Evolutionary conservation across 2,888 invertebrate species (phyloP), one percentile per base, ranked within the genome.

Genomic region (Blastobasis adustella): DNA sequence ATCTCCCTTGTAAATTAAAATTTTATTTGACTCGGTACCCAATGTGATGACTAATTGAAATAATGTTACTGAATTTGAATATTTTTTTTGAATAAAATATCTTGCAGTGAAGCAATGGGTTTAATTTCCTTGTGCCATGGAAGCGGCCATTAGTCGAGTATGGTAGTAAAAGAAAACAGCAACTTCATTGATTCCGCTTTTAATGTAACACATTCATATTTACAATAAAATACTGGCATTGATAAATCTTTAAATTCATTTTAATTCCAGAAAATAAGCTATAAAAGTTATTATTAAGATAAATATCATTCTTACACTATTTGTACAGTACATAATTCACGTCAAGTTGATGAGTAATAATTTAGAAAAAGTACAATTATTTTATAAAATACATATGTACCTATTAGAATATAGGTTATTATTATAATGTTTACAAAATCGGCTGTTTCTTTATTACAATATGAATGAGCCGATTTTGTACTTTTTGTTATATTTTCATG

Each of bases 191-290:
- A 75, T 79, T 81, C 79, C 69, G 69, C 64, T 76, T 84, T 83
- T 84, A 86, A 79, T 84, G 69, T 81, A 85, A 85, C 82, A 80
- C 71, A 82, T 80, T 79, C 67, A 79, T 86, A 86, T 87, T 82
- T 87, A 87, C 85, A 86, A 73, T 85, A 80, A 80, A 87, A 87
- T 87, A 87, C 87, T 87, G 87, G 86, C 84, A 81, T 83, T 79
- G 72, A 83, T 76, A 74, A 73, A 74, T 74, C 72, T 70, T 68
- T 73, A 72, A 65, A 71, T 61, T 69, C 23, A 43, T 44, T 10
- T 46, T 49, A 54, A 54, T 54, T 55, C 52, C 55, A 54, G 53
- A 51, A 58, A 43, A 39, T 44, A 47, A 53, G 50, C 47, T 52
- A 57, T 51, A 71, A 67, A 67, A 60, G 65, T 70, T 60, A 65